A percentile compares a stretch with the other conserved stretches of the same genome.
Conservation (phyloP, 2,113 vertebrate species). For the Hypanus sabinus region DNA sequence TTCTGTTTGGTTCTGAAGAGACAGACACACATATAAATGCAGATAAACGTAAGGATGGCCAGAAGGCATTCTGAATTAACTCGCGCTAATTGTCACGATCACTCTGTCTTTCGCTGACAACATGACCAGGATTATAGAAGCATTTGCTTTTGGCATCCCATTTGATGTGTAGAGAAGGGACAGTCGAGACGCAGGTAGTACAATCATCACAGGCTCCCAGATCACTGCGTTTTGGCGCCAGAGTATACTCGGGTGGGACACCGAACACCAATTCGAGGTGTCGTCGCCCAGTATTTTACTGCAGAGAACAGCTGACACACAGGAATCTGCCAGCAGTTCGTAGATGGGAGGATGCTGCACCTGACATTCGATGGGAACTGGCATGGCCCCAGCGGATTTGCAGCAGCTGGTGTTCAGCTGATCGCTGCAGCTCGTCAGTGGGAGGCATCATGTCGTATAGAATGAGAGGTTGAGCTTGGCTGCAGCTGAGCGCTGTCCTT, state of each 20-base stretch:
- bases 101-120: neutral
- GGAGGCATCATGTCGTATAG: no score
- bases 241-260: neutral
- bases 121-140: neutral
- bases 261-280: neutral
- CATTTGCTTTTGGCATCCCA: neutral
- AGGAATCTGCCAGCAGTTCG: neutral
- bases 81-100: neutral
- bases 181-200: neutral
- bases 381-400: no score
- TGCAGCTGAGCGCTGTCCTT: no score
- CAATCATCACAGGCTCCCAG: neutral
- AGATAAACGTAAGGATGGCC: neutral
- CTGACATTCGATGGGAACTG: neutral
- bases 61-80: neutral
- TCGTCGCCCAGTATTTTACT: neutral
- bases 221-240: neutral
- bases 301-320: neutral
- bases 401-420: no score
- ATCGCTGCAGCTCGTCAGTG: no score
- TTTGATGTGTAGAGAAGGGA: no score
- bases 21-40: neutral
- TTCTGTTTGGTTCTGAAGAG: neutral
- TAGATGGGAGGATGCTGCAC: neutral
- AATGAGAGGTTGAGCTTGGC: no score